Base-by-base conservation (phyloP, 2,888 invertebrate genomes). In the Ephialtes manifestator region DNA sequence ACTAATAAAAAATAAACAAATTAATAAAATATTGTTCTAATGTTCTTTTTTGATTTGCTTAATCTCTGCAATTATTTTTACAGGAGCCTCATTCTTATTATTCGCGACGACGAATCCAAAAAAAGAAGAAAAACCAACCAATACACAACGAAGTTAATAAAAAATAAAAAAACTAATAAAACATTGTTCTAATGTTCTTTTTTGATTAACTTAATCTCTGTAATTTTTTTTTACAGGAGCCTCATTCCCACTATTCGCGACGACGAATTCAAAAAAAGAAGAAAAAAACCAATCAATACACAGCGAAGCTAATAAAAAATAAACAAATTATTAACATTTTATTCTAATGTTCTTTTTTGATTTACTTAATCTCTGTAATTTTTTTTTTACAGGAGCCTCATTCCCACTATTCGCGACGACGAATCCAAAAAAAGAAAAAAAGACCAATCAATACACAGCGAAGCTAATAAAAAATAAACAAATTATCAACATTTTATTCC, bases 381-480 rank as follows among this genome's bases (percentile, higher is more conserved):
- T 31, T 31, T 31, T 31, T 31, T 5, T 31, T 31, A 31, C 31
- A 31, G 31, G 31, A 48, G 15, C 15, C 13, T 48, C 13, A 2
- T 48, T 58, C 2, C 13, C 28, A 28, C 4, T 24, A 28, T 58
- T 31, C 5, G n/a, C 13, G 11, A 20, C 18, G 48, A 15, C 4
- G n/a, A 4, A 24, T 24, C 20, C 8, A 11, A 20, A 20, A n/a
- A 2, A 24, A 46, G 31, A 28, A 11, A 11, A 74, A 51, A n/a
- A n/a, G n/a, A n/a, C n/a, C 0, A 55, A 46, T 46, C 58, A 58
- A 60, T 63, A 75, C 35, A 35, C 31, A 75, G 35, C 28, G 31
- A n/a, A 46, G 15, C 28, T 31, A 46, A 58, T 58, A 58, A n/a
- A n/a, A n/a, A n/a, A n/a, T n/a, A n/a, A n/a, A n/a, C n/a, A n/a